Evolutionary conservation across 2,797 vertebrate species (phyloP), one percentile per base, ranked within the genome.

Genomic region (Schizopygopsis malacanthus): DNA sequence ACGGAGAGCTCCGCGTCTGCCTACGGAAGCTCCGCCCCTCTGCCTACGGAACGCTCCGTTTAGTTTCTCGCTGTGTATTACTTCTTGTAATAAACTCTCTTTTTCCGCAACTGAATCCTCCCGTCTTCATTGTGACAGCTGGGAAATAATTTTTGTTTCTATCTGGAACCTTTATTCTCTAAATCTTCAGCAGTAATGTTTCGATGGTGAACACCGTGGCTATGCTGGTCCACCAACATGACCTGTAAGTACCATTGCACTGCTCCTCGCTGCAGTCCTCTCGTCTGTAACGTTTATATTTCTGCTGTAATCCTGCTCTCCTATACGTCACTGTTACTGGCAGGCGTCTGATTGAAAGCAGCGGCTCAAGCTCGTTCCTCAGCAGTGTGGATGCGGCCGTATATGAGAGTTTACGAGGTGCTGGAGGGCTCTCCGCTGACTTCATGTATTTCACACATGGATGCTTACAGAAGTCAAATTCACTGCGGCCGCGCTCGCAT

Each of bases 311-410:
- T 93, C 91, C 92, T 84, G 67, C 87, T 81, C 89, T 82, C 90
- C 91, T 37, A 79, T 69, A 20, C 85, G 91, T 92, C 92, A 92
- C 91, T 91, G 92, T 93, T 93, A 92, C 91, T 90, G 93, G 85
- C 89, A 89, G 89, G 87, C 70, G 88, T 87, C 87, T 93, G 92
- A 94, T 93, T 94, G 92, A 92, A 95, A 94, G 92, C 85, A 90
- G 82, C 37, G 88, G 91, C 45, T 33, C 28, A 33, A 33, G 88
- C 89, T 85, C 88, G 91, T 92, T 94, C 92, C 88, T 90, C 89
- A 90, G 83, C 25, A 59, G 88, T 88, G 77, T 88, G 84, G 87
- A 82, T 88, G 81, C 78, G 87, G 87, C 18, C 89, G 50, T 87
- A 87, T 82, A 88, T 85, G 65, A 82, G 89, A 72, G 89, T 87